A percentile compares a stretch with the other conserved stretches of the same genome.
These are phyloP conservation scores for Carassius carassius DNA, from an alignment of 2,113 vertebrate species.

Conservation along the genomic window DNA sequence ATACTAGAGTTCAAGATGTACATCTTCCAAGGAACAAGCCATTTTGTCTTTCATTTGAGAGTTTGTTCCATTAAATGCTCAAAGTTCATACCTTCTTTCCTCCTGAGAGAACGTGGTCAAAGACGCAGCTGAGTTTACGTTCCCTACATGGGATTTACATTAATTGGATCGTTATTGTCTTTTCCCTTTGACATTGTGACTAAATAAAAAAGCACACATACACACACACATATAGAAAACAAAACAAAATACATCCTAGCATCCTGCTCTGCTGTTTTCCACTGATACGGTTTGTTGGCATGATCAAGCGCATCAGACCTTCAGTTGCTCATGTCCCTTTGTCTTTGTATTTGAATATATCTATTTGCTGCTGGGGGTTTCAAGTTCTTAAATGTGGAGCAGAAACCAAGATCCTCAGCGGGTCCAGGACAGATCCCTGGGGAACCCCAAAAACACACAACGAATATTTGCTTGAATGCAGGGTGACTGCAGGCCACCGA, in stretches of 20 bases:
- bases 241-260: constrained; percentile 45
- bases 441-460: constrained; percentile 66
- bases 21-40: constrained; percentile 64
- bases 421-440: constrained; percentile 42
- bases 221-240: neutral
- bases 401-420: constrained; percentile 62
- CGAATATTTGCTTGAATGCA: constrained; percentile 68
- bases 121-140: constrained; percentile 35
- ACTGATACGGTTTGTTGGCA: constrained; percentile 37
- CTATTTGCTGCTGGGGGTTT: constrained; percentile 70
- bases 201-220: constrained; percentile 36
- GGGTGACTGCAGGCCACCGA: constrained; percentile 54
- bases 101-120: constrained; percentile 31
- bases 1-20: constrained; percentile 77
- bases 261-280: constrained; percentile 26
- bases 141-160: constrained; percentile 55
- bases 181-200: constrained; percentile 60
- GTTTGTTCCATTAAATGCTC: constrained; percentile 15
- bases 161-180: constrained; percentile 64
- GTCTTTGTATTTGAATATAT: constrained; percentile 74
- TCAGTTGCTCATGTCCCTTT: constrained; percentile 39
- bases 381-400: constrained; percentile 65
- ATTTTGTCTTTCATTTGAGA: constrained; percentile 44
- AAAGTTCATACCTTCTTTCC: constrained; percentile 25
- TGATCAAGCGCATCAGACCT: neutral